A percentile compares a stretch with the other conserved stretches of the same genome.
phyloP scores from a whole-genome alignment of 2,888 invertebrate species.

The Drosophila nigricruria region DNA sequence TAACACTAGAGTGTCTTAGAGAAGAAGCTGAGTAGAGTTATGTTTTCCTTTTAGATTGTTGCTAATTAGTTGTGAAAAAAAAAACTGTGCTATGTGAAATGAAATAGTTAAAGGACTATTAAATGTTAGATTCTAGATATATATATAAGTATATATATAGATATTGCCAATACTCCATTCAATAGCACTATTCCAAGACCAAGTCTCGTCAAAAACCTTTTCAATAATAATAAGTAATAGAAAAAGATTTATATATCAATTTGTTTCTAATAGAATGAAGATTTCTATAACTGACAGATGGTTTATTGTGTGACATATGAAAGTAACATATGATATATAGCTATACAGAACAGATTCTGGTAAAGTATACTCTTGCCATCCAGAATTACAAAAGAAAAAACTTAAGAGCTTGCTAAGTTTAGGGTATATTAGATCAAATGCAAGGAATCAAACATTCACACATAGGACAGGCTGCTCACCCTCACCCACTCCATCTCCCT shows the following conservation, averaged over 20 bases:
- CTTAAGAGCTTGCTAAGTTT: not conserved
- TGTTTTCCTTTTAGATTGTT: not conserved
- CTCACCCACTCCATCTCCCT: too few species aligned
- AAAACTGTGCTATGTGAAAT: not conserved
- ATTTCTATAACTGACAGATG: too few species aligned
- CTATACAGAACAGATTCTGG: not conserved
- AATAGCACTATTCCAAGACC: not conserved
- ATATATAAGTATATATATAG: too few species aligned
- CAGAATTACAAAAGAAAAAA: not conserved
- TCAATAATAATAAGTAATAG: too few species aligned
- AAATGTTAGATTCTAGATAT: not conserved
- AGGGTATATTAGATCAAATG: constrained; percentile 18
- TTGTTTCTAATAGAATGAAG: too few species aligned
- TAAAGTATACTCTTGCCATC: not conserved
- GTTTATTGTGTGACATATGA: too few species aligned
- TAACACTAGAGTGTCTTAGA: not conserved
- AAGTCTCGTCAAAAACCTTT: not conserved
- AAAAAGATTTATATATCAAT: too few species aligned
- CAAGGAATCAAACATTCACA: constrained; percentile 11
- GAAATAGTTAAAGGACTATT: not conserved
- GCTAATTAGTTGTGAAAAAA: not conserved
- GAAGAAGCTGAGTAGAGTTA: not conserved
- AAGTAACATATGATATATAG: not conserved
- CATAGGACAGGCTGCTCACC: not conserved
- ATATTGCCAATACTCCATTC: too few species aligned